Percentiles rank a stretch among this genome's conserved stretches.
Evolutionary conservation across 1,140 invertebrate genomes (phyloP).

Genomic region (Philotrypesis tridentata): DNA sequence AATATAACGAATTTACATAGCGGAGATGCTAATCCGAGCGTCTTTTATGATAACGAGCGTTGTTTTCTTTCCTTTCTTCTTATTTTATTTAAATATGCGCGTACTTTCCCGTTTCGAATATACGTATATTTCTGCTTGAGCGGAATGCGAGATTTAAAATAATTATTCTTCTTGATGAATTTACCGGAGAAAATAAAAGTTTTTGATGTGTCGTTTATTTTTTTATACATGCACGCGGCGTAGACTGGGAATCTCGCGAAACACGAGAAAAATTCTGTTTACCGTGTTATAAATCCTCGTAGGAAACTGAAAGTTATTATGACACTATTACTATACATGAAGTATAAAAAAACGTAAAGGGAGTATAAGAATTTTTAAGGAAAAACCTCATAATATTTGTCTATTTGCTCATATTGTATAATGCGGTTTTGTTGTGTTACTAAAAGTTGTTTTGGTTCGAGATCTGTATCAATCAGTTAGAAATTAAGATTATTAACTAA

Average conservation of each 20-base stretch:
- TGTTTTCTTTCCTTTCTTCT: neutral
- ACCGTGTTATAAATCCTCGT: constrained; percentile 3
- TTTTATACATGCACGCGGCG: neutral
- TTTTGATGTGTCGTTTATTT: neutral
- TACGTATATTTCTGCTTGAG: too few species aligned
- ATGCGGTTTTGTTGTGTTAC: too few species aligned
- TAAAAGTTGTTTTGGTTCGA: too few species aligned
- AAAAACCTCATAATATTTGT: constrained; percentile 1
- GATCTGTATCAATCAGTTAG: too few species aligned
- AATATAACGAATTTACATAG: neutral
- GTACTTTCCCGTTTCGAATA: neutral
- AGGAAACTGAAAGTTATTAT: neutral
- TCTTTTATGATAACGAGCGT: neutral
- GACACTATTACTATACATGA: neutral
- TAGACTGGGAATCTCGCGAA: neutral
- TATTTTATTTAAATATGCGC: neutral
- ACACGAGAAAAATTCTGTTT: constrained; percentile 4
- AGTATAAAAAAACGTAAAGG: neutral
- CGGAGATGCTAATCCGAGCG: neutral
- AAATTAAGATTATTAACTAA: too few species aligned
- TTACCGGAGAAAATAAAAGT: neutral
- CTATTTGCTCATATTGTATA: too few species aligned
- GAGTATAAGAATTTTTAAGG: neutral
- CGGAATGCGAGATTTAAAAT: neutral
- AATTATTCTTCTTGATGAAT: neutral